phyloP scores from a whole-genome alignment of 1,140 invertebrate genomes.

The Leptinotarsa defecta region DNA sequence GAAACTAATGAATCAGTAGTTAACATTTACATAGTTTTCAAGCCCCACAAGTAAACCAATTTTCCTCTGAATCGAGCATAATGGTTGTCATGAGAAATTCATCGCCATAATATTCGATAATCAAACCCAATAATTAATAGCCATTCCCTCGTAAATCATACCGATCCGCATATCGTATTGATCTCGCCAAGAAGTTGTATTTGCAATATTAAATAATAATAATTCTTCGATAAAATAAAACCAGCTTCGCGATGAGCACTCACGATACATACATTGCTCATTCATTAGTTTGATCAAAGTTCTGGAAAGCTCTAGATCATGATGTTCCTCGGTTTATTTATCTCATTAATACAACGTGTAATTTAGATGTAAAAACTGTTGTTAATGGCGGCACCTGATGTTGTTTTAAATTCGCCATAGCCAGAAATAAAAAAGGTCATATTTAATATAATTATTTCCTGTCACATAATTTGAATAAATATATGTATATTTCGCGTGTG shows the following conservation, averaged over 20 bases:
- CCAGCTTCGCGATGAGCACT: conserved; percentile 4
- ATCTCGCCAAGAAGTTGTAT: too few relatives aligned
- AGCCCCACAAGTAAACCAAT: too few relatives aligned
- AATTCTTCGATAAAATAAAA: conserved; percentile 9
- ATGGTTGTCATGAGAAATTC: too few relatives aligned
- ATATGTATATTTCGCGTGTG: conserved; percentile 12
- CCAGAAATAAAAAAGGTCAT: conserved; percentile 4
- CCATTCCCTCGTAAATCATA: too few relatives aligned
- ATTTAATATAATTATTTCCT: conserved; percentile 18
- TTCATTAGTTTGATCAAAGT: not conserved
- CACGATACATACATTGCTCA: not conserved
- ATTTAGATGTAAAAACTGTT: conserved; percentile 18
- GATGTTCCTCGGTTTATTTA: conserved; percentile 4
- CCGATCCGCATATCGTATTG: too few relatives aligned
- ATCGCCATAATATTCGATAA: too few relatives aligned
- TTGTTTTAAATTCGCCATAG: not conserved
- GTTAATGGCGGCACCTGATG: conserved; percentile 4
- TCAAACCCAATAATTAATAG: too few relatives aligned
- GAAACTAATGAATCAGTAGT: too few relatives aligned
- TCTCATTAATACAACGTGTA: conserved; percentile 14
- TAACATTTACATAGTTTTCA: too few relatives aligned
- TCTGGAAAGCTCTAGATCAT: not conserved
- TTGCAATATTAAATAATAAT: too few relatives aligned
- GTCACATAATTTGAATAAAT: conserved; percentile 15
- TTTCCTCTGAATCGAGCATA: too few relatives aligned